A percentile compares a stretch with the other conserved stretches of the same genome.
These are phyloP conservation scores for Campodea augens DNA, from an alignment of 1,140 invertebrate species.

Conservation along the genomic window DNA sequence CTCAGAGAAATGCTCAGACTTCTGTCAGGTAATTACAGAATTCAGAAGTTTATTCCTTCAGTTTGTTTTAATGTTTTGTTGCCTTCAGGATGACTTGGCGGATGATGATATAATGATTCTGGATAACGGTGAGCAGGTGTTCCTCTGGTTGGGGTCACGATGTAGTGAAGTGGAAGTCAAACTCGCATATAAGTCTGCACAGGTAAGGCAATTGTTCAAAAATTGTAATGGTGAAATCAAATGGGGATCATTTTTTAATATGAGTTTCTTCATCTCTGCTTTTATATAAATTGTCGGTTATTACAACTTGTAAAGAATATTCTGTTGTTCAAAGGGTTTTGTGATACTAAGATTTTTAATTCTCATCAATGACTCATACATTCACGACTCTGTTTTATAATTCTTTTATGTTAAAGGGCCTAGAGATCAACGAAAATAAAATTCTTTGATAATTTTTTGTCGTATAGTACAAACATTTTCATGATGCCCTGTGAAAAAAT, in stretches of 20 bases:
- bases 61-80: not conserved
- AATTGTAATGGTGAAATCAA: not conserved
- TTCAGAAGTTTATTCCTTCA: not conserved
- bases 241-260: not conserved
- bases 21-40: constrained; percentile 68
- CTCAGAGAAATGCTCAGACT: constrained; percentile 98
- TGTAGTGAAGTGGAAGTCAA: constrained; percentile 98
- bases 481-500: too few species aligned
- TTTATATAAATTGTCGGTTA: not conserved
- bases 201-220: constrained; percentile 48
- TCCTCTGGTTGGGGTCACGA: constrained; percentile 88
- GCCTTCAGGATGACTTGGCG: constrained; percentile 77
- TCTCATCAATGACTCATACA: too few species aligned
- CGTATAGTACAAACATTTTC: too few species aligned
- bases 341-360: too few species aligned
- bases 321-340: not conserved
- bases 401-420: too few species aligned
- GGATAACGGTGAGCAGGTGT: constrained; percentile 95
- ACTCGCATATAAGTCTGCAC: constrained; percentile 92
- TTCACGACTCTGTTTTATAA: too few species aligned
- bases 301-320: not conserved
- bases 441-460: too few species aligned
- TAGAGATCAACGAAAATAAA: too few species aligned
- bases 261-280: not conserved
- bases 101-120: constrained; percentile 99